Conservation (phyloP, 2,888 invertebrate genomes). For the Polydrusus pterygomalis region DNA sequence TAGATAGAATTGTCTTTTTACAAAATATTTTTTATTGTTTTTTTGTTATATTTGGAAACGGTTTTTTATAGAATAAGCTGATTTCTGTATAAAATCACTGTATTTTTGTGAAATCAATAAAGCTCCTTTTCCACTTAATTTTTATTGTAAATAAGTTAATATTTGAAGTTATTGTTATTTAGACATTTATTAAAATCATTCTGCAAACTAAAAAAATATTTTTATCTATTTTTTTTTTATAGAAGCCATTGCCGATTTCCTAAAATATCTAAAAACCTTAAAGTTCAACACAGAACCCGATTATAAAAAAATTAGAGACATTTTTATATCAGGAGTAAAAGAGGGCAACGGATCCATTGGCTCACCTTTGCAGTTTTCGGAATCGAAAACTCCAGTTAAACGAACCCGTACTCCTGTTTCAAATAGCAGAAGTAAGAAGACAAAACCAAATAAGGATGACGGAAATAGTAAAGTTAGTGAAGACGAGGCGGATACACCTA, state of each 20-base stretch:
- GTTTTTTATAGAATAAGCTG: too few species aligned
- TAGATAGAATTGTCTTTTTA: too few species aligned
- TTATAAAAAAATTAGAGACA: slow-evolving; percentile 81
- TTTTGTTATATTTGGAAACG: too few species aligned
- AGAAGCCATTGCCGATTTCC: slow-evolving; percentile 79
- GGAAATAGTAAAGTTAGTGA: slow-evolving; percentile 14
- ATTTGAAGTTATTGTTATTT: too few species aligned
- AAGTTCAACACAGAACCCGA: slow-evolving; percentile 83
- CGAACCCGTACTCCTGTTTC: slow-evolving; percentile 36
- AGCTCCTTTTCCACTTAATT: too few species aligned
- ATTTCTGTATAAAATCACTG: too few species aligned
- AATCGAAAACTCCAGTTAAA: slow-evolving; percentile 53
- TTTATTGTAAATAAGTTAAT: too few species aligned
- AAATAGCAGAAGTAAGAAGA: slow-evolving; percentile 23
- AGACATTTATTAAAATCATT: too few species aligned
- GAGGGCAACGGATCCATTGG: slow-evolving; percentile 75
- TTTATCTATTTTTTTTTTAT: slow-evolving; percentile 66
- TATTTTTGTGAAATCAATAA: too few species aligned
- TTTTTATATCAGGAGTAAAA: slow-evolving; percentile 81
- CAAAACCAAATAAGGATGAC: slow-evolving; percentile 10
- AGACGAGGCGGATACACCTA: slow-evolving; percentile 26
- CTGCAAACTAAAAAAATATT: too few species aligned
- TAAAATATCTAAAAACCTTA: slow-evolving; percentile 80
- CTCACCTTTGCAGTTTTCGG: slow-evolving; percentile 77
- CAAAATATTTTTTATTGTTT: too few species aligned